These are phyloP conservation scores for Acipenser transmontanus DNA, from an alignment of 2,797 vertebrate genomes.

Conservation along the genomic window DNA sequence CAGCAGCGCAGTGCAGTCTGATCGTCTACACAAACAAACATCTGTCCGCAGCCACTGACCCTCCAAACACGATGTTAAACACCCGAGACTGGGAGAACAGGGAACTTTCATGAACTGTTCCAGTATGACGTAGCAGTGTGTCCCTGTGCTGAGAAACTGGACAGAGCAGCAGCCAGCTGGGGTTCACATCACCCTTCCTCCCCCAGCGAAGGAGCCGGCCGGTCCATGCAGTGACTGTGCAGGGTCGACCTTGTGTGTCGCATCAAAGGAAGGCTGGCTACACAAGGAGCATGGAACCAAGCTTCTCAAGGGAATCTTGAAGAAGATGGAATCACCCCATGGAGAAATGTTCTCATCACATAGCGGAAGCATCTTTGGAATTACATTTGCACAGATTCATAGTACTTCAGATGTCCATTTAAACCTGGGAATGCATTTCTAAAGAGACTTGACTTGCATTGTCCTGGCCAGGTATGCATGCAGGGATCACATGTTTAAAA, in stretches of 20 bases:
- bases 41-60: background rate
- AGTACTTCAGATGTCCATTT: conserved; percentile 23
- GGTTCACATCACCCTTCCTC: conserved; percentile 39
- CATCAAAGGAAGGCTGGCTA: conserved; percentile 30
- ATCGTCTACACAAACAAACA: background rate
- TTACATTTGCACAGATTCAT: conserved; percentile 12
- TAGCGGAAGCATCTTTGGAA: conserved; percentile 15
- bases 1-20: too few relatives aligned
- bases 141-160: background rate
- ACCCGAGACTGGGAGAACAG: background rate
- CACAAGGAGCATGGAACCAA: conserved; percentile 23
- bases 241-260: conserved; percentile 27
- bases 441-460: background rate
- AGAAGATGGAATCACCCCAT: conserved; percentile 19
- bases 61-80: background rate
- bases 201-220: conserved; percentile 30
- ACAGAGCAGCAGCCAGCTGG: conserved; percentile 20
- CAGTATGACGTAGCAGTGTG: conserved; percentile 3
- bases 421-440: too few relatives aligned
- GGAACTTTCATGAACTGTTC: conserved; percentile 6
- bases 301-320: conserved; percentile 5
- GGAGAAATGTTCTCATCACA: conserved; percentile 34
- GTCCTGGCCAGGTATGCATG: background rate
- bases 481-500: too few relatives aligned
- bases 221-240: conserved; percentile 17